phyloP scores from a whole-genome alignment of 2,888 invertebrate genomes.

The Chymomyza procnemis region DNA sequence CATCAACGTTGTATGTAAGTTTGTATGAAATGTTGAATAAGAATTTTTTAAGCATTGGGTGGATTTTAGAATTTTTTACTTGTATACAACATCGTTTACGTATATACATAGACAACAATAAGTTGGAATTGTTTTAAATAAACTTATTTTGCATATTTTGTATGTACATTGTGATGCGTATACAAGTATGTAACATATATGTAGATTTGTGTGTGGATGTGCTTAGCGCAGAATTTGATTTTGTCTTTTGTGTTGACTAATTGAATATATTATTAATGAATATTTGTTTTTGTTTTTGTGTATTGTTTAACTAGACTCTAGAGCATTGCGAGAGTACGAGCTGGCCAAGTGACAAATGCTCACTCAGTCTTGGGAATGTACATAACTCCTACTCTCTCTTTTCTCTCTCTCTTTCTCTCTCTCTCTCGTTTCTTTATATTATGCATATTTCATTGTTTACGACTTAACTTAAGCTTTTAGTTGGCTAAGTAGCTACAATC shows the following conservation, averaged over 20 bases:
- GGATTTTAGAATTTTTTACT: background rate
- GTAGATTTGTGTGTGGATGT: background rate
- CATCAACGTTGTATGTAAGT: too few relatives aligned
- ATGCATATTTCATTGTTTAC: background rate
- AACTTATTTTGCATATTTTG: background rate
- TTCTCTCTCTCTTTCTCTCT: background rate
- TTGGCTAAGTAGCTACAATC: background rate
- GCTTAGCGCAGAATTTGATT: background rate
- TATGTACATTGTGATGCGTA: background rate
- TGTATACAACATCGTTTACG: background rate
- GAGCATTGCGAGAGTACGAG: background rate
- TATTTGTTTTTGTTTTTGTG: background rate
- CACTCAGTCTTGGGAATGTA: background rate
- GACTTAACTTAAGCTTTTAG: background rate
- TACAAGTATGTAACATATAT: too few relatives aligned
- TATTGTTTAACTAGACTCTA: background rate
- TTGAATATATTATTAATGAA: background rate
- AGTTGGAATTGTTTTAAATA: background rate
- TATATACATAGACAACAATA: background rate
- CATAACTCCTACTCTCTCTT: background rate
- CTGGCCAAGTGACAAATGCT: background rate
- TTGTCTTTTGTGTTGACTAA: background rate
- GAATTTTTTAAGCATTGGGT: background rate
- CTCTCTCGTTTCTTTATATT: background rate
- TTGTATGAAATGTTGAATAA: background rate